A percentile compares a stretch with the other conserved stretches of the same genome.
phyloP scores from a whole-genome alignment of 2,797 vertebrate genomes.

The Etheostoma perlongum region DNA sequence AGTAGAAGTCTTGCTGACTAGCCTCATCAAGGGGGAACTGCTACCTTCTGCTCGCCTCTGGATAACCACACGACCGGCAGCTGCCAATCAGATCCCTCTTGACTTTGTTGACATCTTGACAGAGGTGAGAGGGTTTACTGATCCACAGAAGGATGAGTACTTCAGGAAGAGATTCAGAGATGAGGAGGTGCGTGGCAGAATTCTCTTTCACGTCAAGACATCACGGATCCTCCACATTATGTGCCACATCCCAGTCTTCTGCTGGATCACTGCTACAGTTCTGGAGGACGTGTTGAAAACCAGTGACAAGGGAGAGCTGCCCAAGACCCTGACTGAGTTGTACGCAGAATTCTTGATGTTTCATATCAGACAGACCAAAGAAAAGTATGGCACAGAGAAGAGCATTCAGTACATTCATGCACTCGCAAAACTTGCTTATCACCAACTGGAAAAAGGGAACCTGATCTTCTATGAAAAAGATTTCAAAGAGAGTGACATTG shows the following conservation, averaged over 20 bases:
- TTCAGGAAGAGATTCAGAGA: slow-evolving; percentile 17
- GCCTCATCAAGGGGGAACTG: slow-evolving; percentile 26
- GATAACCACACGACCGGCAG: slow-evolving; percentile 20
- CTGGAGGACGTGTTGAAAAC: not conserved
- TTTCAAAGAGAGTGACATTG: slow-evolving; percentile 15
- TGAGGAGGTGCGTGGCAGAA: not conserved
- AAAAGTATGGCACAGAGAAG: slow-evolving; percentile 18
- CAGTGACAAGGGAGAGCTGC: not conserved
- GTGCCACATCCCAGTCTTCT: slow-evolving; percentile 48
- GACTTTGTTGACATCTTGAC: slow-evolving; percentile 16
- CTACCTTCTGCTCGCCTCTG: slow-evolving; percentile 24
- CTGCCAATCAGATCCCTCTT: slow-evolving; percentile 6
- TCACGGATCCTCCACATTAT: slow-evolving; percentile 26
- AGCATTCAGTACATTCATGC: not conserved
- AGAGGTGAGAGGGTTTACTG: slow-evolving; percentile 29
- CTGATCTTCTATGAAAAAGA: slow-evolving; percentile 34
- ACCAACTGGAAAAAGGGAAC: slow-evolving; percentile 14
- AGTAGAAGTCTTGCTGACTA: slow-evolving; percentile 1
- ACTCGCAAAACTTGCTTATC: slow-evolving; percentile 19
- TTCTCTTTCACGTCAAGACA: slow-evolving; percentile 11
- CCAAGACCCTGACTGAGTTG: slow-evolving; percentile 17
- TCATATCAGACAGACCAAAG: slow-evolving; percentile 23
- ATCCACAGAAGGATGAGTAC: slow-evolving; percentile 28
- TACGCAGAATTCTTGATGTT: slow-evolving; percentile 29
- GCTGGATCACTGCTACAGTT: slow-evolving; percentile 31